A percentile compares a stretch with the other conserved stretches of the same genome.
These are phyloP conservation scores for Zalophus californianus DNA, from an alignment of 2,797 vertebrate species.

Conservation along the genomic window DNA sequence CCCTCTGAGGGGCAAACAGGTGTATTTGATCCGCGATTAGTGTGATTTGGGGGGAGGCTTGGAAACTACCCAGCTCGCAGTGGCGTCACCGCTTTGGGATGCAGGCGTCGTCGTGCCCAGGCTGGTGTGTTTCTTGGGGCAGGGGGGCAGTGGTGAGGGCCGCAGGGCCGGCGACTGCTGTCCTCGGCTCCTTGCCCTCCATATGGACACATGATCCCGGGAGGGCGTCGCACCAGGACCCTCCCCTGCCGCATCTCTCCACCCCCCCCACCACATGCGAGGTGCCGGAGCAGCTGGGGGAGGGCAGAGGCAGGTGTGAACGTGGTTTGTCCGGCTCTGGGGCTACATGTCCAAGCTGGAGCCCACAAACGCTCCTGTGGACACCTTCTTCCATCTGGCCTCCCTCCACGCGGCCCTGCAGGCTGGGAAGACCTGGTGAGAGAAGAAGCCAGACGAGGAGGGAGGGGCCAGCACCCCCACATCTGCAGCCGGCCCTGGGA, in stretches of 20 bases:
- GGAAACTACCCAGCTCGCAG: not conserved
- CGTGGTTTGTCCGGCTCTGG: fast-evolving
- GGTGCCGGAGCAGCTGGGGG: not conserved
- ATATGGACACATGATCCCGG: not conserved
- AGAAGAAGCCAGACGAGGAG: no score
- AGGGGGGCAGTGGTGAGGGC: not conserved
- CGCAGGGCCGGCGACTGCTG: not conserved
- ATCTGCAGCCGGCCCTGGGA: not conserved
- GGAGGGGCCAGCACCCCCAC: not conserved
- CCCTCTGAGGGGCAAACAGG: fast-evolving
- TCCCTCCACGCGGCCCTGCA: fast-evolving
- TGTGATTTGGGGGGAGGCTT: fast-evolving
- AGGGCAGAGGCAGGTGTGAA: not conserved
- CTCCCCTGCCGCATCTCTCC: not conserved
- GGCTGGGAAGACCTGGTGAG: no score
- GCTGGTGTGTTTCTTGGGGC: not conserved
- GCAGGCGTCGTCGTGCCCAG: fast-evolving
- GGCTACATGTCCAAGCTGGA: not conserved
- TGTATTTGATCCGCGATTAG: fast-evolving
- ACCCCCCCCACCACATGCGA: not conserved
- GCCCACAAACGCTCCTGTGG: fast-evolving
- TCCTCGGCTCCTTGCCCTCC: not conserved
- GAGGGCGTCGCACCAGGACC: not conserved
- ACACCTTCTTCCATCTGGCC: fast-evolving
- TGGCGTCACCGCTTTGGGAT: not conserved